phyloP scores from a whole-genome alignment of 2,888 invertebrate species.

The Fabriciana adippe region DNA sequence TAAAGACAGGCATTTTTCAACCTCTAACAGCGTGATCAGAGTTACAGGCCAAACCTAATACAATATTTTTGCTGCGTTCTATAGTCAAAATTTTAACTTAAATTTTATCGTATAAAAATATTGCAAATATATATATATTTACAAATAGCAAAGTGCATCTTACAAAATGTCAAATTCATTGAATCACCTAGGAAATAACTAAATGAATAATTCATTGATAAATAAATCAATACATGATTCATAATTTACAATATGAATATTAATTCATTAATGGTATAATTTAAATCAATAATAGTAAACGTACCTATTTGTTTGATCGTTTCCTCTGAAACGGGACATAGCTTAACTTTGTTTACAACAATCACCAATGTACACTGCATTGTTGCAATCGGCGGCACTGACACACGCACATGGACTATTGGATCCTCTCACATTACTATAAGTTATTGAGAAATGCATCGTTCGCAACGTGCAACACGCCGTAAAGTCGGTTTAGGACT shows the following conservation, averaged over 20 bases:
- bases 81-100: too few species aligned
- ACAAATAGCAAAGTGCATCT: not conserved
- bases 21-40: too few species aligned
- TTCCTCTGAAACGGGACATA: constrained; percentile 72
- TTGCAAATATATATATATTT: not conserved
- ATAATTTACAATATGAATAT: constrained; percentile 31
- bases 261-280: constrained; percentile 28
- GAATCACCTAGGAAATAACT: constrained; percentile 26
- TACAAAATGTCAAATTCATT: constrained; percentile 5
- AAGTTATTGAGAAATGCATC: constrained; percentile 68
- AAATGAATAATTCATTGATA: constrained; percentile 34
- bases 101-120: not conserved
- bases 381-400: constrained; percentile 49
- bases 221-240: constrained; percentile 31
- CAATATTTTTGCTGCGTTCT: too few species aligned
- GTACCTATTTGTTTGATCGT: constrained; percentile 68
- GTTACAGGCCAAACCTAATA: too few species aligned
- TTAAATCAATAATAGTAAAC: constrained; percentile 24
- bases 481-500: constrained; percentile 70
- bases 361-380: constrained; percentile 80
- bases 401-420: constrained; percentile 36
- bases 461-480: constrained; percentile 67
- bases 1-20: too few species aligned
- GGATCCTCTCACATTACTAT: constrained; percentile 65
- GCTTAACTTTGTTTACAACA: constrained; percentile 74